A percentile compares a stretch with the other conserved stretches of the same genome.
Conservation (phyloP, 1,140 invertebrate genomes). For the Plutomurus gul region DNA sequence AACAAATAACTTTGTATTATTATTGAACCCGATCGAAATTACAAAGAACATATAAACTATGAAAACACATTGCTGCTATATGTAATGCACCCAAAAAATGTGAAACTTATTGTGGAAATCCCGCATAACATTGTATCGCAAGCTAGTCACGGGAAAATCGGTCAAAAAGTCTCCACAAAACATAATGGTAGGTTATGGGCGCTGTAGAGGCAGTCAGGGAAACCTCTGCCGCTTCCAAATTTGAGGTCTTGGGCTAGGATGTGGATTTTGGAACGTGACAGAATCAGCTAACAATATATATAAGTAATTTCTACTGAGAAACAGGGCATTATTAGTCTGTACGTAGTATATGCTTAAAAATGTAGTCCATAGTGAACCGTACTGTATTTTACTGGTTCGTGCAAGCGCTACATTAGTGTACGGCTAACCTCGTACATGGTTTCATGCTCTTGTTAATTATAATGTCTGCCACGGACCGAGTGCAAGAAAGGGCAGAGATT, state of each 20-base stretch:
- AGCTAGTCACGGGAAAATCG: neutral
- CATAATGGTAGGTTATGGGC: neutral
- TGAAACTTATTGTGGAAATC: no score
- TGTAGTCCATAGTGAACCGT: neutral
- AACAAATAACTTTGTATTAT: no score
- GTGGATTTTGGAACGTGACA: neutral
- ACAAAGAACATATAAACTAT: no score
- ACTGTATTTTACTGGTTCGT: neutral
- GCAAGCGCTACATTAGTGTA: neutral
- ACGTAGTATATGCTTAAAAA: neutral
- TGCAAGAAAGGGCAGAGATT: constrained; percentile 18
- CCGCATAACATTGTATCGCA: neutral
- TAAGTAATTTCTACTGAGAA: no score
- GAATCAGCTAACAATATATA: no score
- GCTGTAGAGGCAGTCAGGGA: neutral
- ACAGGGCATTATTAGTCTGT: no score
- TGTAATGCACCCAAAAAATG: no score
- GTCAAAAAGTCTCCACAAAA: neutral
- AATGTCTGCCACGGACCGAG: constrained; percentile 17
- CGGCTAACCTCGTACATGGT: neutral
- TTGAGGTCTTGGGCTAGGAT: neutral
- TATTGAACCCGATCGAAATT: no score
- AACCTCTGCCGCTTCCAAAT: constrained; percentile 14
- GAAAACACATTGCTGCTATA: no score
- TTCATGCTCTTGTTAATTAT: neutral